Evolutionary conservation across 2,888 invertebrate species (phyloP), one percentile per base, ranked within the genome.

Genomic region (Cryptocephalus primarius): DNA sequence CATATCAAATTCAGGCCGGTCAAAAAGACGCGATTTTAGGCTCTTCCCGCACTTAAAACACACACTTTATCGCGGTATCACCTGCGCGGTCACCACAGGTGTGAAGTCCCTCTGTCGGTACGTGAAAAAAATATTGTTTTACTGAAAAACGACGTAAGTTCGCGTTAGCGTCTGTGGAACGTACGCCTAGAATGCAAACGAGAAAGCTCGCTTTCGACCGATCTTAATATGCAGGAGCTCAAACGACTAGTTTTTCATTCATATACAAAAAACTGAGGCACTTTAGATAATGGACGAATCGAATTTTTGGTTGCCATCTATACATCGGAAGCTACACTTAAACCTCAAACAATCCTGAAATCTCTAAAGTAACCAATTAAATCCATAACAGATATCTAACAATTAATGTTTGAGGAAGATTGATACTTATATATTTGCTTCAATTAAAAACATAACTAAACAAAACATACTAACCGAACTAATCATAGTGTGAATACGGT

Each of bases 1-100:
- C 81, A 70, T 70, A 53, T 46, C 49, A 39, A 41, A 45, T n/a
- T 46, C 52, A 55, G 59, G 59, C 63, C 62, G 60, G 80, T 79
- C 54, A 53, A 53, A 40, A 50, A 56, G 55, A 56, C 56, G 54
- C 56, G 57, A 56, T 62, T 59, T 59, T 53, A 57, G 43, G 50
- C 55, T 60, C 47, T 57, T 55, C 58, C 57, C 58, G 57, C 60
- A 62, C 63, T 64, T 59, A 52, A 55, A 57, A 60, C 48, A 55
- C 56, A 55, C 56, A 62, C 58, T 60, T 60, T 64, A 57, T 60
- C 61, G 60, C 59, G 61, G 56, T 52, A 55, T 56, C 64, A 67
- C 66, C 66, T 67, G 67, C 66, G 66, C 67, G 64, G 59, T 59
- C 60, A 62, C 62, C 52, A 55, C 64, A 66, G 65, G 65, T 66